phyloP scores from a whole-genome alignment of 1,140 invertebrate genomes.

The Drosophila tropicalis region DNA sequence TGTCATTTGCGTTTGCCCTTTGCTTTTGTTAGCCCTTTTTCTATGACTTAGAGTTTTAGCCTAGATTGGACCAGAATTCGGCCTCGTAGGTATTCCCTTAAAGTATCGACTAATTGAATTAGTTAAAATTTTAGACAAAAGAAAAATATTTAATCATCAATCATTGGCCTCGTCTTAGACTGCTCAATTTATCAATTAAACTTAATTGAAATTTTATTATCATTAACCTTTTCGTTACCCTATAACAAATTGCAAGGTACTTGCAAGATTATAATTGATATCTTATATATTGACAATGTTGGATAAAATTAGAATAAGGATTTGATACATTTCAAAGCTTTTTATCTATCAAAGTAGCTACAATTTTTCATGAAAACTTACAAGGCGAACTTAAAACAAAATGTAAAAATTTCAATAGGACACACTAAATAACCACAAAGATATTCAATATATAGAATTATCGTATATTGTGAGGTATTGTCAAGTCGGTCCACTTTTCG shows the following conservation, averaged over 20 bases:
- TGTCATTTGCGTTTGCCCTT: constrained; percentile 49
- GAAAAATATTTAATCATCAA: constrained; percentile 41
- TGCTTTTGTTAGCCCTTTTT: neutral
- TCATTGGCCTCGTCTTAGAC: constrained; percentile 45
- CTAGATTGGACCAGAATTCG: neutral
- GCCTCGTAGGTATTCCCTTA: neutral
- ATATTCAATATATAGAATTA: no score
- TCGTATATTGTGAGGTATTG: neutral
- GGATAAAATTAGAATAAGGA: no score
- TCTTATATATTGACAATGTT: no score
- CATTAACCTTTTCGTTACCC: constrained; percentile 48
- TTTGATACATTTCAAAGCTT: no score
- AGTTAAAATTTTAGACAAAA: neutral
- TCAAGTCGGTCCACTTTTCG: no score
- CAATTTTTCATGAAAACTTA: no score
- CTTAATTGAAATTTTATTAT: constrained; percentile 70
- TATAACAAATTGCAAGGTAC: neutral
- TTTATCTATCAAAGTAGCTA: no score
- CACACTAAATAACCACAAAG: no score
- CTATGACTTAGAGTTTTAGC: no score
- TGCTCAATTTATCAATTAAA: constrained; percentile 68
- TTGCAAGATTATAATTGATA: no score
- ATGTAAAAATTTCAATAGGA: no score
- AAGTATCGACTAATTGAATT: constrained; percentile 2
- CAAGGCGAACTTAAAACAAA: no score